phyloP scores from a whole-genome alignment of 2,888 invertebrate genomes.

The Latrodectus elegans region DNA sequence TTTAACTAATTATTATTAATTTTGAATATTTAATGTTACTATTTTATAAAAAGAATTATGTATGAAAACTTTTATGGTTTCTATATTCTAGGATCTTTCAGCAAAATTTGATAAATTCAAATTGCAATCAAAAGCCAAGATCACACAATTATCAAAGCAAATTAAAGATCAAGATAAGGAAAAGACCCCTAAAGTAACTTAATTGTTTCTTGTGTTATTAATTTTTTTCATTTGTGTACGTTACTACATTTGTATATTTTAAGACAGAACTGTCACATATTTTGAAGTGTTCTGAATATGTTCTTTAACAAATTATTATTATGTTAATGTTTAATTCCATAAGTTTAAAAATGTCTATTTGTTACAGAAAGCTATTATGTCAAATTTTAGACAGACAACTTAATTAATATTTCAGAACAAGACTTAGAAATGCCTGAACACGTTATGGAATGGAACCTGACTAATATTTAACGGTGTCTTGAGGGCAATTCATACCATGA shows the following conservation, averaged over 20 bases:
- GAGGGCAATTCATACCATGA: no score
- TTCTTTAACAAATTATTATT: not conserved
- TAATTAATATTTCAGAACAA: no score
- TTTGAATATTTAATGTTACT: no score
- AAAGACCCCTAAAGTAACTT: conserved; percentile 64
- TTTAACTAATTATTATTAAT: no score
- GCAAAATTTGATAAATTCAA: conserved; percentile 75
- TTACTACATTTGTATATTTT: not conserved
- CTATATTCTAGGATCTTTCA: conserved; percentile 73
- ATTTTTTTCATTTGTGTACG: not conserved
- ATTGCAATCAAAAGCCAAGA: conserved; percentile 75
- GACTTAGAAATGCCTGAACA: no score
- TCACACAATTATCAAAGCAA: conserved; percentile 73
- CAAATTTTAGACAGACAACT: no score
- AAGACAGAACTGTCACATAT: not conserved
- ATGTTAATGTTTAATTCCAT: not conserved
- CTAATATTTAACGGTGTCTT: no score
- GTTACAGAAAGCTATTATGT: no score
- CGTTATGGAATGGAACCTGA: no score
- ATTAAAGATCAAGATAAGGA: conserved; percentile 72
- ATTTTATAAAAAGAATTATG: no score
- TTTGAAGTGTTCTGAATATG: not conserved
- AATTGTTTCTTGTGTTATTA: not conserved
- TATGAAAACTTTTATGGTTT: no score
- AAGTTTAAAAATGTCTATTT: no score